Percentiles rank a stretch among this genome's conserved stretches.
These are phyloP conservation scores for Calycopis cecrops DNA, from an alignment of 1,140 invertebrate genomes.

Conservation along the genomic window DNA sequence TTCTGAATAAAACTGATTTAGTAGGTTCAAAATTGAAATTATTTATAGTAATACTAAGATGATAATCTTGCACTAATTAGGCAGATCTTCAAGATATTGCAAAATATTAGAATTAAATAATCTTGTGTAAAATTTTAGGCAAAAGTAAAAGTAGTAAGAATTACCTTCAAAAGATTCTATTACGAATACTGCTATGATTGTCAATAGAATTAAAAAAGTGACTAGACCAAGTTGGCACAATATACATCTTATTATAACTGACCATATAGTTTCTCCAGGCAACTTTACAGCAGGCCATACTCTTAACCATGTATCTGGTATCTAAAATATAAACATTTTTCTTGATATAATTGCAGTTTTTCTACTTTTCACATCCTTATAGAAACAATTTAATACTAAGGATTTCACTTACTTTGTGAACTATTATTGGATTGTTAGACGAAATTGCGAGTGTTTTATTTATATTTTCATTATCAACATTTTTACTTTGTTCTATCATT, in stretches of 20 bases:
- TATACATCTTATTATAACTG: conserved; percentile 44
- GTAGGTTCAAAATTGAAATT: no score
- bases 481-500: conserved; percentile 11
- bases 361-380: background rate
- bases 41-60: no score
- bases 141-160: background rate
- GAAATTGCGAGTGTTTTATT: background rate
- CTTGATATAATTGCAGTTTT: conserved; percentile 2
- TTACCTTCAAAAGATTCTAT: conserved; percentile 63
- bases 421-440: background rate
- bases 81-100: no score
- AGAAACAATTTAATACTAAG: background rate
- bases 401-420: background rate
- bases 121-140: no score
- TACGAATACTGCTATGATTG: conserved; percentile 42
- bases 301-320: conserved; percentile 44
- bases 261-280: conserved; percentile 33
- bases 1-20: no score
- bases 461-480: background rate
- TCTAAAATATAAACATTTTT: conserved; percentile 28
- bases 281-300: conserved; percentile 43
- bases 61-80: no score
- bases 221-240: conserved; percentile 50
- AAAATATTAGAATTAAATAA: no score
- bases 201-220: conserved; percentile 47